Conservation (phyloP, 1,140 invertebrate genomes). For the Zaprionus gabonicus region DNA sequence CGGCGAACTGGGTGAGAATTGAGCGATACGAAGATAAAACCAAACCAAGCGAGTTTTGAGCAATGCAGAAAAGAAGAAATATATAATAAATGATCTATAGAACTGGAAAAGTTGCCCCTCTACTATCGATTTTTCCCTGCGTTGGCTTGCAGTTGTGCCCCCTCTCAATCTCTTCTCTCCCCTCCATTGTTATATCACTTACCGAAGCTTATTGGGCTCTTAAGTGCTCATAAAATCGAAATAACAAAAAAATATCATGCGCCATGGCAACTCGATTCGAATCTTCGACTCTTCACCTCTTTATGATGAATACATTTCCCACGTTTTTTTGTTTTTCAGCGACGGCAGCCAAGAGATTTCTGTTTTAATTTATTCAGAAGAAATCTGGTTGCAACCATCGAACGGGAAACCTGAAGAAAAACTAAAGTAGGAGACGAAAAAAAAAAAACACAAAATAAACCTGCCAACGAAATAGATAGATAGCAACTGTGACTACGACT, state of each 20-base stretch:
- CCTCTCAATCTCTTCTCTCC: not conserved
- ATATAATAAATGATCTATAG: not conserved
- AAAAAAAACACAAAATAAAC: constrained; percentile 15
- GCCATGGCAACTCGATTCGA: constrained; percentile 44
- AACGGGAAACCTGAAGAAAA: constrained; percentile 63
- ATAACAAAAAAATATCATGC: constrained; percentile 65
- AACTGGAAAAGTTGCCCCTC: not conserved
- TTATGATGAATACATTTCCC: constrained; percentile 76
- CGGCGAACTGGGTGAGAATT: constrained; percentile 22
- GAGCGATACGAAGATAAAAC: constrained; percentile 2
- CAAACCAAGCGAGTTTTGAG: not conserved
- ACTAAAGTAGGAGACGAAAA: constrained; percentile 36
- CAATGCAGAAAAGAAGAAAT: not conserved
- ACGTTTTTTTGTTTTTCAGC: constrained; percentile 53
- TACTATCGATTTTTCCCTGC: not conserved
- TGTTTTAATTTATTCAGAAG: constrained; percentile 84
- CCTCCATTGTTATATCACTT: constrained; percentile 33
- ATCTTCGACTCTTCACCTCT: constrained; percentile 8
- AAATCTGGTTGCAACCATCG: constrained; percentile 73
- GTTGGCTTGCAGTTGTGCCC: not conserved
- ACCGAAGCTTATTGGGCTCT: constrained; percentile 52
- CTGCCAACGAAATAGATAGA: constrained; percentile 45
- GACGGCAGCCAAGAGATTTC: constrained; percentile 48
- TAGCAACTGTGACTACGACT: constrained; percentile 30
- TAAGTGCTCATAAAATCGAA: constrained; percentile 68